Percentiles rank a stretch among this genome's conserved stretches.
phyloP scores from a whole-genome alignment of 2,888 invertebrate species.

The Machimus atricapillus region DNA sequence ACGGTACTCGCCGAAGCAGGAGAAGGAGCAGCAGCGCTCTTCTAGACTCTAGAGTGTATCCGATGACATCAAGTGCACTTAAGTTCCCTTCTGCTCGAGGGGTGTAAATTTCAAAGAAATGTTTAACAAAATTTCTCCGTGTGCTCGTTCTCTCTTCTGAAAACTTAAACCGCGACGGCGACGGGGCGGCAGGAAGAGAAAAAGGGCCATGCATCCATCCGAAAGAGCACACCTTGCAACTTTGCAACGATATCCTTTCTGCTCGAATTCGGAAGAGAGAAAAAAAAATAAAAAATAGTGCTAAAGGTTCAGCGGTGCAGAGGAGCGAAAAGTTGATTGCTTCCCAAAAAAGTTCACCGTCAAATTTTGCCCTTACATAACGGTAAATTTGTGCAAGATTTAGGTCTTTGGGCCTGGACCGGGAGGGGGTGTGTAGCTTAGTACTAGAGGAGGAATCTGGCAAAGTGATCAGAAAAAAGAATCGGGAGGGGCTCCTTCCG shows the following conservation, averaged over 20 bases:
- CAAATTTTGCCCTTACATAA: constrained; percentile 21
- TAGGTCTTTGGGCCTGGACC: not conserved
- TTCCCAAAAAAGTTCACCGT: constrained; percentile 4
- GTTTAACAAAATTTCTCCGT: not conserved
- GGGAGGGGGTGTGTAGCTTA: not conserved
- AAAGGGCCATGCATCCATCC: not conserved
- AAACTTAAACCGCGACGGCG: not conserved
- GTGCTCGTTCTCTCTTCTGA: not conserved
- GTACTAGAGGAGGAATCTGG: not conserved
- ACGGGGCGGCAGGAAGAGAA: not conserved
- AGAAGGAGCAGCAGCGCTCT: not conserved
- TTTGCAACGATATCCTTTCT: not conserved
- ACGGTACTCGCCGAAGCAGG: not conserved
- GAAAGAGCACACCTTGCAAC: not conserved
- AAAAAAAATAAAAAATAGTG: not conserved
- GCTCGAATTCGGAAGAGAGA: not conserved
- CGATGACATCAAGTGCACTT: not conserved
- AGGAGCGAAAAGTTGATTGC: constrained; percentile 15
- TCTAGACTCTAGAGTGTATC: not conserved
- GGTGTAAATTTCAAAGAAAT: not conserved
- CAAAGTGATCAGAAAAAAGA: not conserved
- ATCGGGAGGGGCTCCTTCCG: not conserved
- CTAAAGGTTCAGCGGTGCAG: not conserved
- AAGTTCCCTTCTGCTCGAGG: not conserved
- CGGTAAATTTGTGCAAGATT: constrained; percentile 17